phyloP scores from a whole-genome alignment of 2,113 vertebrate species.

The Corythornis madagascariensis region DNA sequence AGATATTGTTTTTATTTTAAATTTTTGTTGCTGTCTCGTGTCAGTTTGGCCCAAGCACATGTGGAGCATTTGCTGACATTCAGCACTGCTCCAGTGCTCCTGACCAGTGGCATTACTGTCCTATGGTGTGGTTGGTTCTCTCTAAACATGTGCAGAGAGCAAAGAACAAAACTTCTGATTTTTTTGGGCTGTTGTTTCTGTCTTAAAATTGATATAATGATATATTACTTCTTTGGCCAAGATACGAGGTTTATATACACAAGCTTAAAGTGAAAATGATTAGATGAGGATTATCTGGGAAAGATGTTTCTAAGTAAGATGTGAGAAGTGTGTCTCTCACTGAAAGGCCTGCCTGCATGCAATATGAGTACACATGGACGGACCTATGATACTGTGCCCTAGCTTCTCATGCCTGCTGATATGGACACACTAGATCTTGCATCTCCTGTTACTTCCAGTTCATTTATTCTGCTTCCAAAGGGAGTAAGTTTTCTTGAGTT shows the following conservation, averaged over 20 bases:
- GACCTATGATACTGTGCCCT: accelerated
- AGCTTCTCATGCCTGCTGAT: not conserved
- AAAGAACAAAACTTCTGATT: not conserved
- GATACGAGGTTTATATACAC: not conserved
- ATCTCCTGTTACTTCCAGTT: not conserved
- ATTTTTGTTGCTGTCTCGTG: not conserved
- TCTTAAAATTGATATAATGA: not conserved
- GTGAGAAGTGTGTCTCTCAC: not conserved
- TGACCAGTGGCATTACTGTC: not conserved
- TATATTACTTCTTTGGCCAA: not conserved
- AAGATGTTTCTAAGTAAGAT: not conserved
- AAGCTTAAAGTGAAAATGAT: not conserved
- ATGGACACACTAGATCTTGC: not conserved
- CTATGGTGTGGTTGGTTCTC: not conserved
- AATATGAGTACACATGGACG: not conserved
- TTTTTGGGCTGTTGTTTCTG: not conserved
- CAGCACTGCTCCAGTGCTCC: not conserved
- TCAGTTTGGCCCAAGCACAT: not conserved
- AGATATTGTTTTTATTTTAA: not conserved
- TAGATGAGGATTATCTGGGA: not conserved
- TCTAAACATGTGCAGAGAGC: not conserved
- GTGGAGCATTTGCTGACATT: not conserved
- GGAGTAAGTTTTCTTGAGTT: not conserved
- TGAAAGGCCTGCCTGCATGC: not conserved
- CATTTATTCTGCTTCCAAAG: not conserved